phyloP scores from a whole-genome alignment of 1,140 invertebrate genomes.

The Drosophila seguyi region DNA sequence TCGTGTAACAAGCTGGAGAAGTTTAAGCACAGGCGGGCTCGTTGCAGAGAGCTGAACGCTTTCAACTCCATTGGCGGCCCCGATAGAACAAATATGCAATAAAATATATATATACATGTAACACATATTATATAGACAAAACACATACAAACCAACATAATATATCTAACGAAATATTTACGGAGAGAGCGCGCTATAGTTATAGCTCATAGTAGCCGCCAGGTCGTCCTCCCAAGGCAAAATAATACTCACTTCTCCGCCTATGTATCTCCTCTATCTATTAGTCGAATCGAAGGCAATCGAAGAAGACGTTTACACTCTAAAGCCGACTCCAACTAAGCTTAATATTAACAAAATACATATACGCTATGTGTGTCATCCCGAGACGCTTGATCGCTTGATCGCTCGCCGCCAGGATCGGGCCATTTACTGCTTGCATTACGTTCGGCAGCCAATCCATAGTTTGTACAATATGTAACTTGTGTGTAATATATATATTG shows the following conservation, averaged over 20 bases:
- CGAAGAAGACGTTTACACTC: constrained; percentile 30
- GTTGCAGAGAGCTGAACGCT: neutral
- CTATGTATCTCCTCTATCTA: constrained; percentile 18
- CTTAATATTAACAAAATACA: constrained; percentile 40
- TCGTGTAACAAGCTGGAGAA: neutral
- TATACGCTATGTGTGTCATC: constrained; percentile 30
- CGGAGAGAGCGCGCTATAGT: constrained; percentile 25
- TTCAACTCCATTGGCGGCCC: neutral
- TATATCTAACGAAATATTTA: constrained; percentile 33
- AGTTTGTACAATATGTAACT: constrained; percentile 52
- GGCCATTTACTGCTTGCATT: constrained; percentile 25
- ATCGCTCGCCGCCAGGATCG: constrained; percentile 11
- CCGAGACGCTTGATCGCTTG: neutral
- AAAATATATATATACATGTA: constrained; percentile 44
- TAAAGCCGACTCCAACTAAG: constrained; percentile 43
- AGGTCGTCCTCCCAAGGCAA: constrained; percentile 26
- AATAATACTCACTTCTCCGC: constrained; percentile 38
- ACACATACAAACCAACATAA: constrained; percentile 24
- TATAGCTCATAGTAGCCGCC: neutral
- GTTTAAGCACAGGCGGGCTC: constrained; percentile 4
- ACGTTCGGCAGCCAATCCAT: constrained; percentile 34
- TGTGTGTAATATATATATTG: constrained; percentile 48
- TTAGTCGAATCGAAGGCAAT: constrained; percentile 7
- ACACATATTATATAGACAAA: constrained; percentile 38
- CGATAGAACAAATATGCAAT: constrained; percentile 41